phyloP scores from a whole-genome alignment of 2,113 vertebrate species.

The Tachysurus vachellii region DNA sequence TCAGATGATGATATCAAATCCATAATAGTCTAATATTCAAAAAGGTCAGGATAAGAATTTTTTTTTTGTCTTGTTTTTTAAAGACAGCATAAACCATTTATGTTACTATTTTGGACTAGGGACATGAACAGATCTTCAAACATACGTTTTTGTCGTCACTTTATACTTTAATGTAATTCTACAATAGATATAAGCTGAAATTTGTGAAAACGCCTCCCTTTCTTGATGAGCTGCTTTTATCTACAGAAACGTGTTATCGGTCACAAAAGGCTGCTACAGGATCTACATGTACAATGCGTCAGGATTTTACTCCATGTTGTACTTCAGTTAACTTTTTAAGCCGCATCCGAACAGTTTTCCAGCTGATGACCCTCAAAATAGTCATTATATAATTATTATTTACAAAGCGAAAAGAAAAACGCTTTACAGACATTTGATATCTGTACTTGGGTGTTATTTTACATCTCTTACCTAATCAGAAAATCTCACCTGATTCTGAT shows the following conservation, averaged over 20 bases:
- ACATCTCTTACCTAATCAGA: background rate
- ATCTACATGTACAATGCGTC: background rate
- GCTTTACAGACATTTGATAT: background rate
- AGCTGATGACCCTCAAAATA: background rate
- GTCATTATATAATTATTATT: background rate
- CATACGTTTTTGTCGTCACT: no score
- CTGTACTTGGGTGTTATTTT: background rate
- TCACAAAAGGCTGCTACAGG: background rate
- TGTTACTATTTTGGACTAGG: no score
- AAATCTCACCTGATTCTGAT: background rate
- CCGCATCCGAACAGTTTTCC: background rate
- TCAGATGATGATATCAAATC: no score
- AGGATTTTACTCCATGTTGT: background rate
- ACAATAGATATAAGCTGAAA: no score
- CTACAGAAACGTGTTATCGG: background rate
- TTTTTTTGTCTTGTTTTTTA: no score
- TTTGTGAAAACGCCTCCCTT: no score
- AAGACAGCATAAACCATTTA: no score
- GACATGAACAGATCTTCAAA: no score
- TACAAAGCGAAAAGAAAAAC: background rate
- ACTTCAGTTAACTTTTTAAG: background rate
- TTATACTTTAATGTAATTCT: no score
- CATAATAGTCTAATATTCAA: no score
- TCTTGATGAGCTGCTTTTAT: background rate
- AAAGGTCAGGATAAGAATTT: no score